A percentile compares a stretch with the other conserved stretches of the same genome.
Conservation (phyloP, 2,113 vertebrate genomes). For the Morone chrysops region DNA sequence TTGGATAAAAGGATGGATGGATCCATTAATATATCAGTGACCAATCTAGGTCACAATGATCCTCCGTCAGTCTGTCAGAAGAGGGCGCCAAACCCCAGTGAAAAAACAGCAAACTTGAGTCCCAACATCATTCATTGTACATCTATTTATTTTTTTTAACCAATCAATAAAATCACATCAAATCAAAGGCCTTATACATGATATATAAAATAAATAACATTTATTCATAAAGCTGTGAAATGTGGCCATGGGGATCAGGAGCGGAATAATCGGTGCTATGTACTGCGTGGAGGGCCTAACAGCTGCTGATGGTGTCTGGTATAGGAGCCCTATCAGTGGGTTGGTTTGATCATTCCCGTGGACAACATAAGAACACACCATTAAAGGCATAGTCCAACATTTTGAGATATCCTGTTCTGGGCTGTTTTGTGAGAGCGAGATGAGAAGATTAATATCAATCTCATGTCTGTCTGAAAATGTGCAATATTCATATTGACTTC, state of each 20-base stretch:
- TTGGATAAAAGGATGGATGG: not conserved
- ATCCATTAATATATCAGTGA: not conserved
- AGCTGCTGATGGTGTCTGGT: conserved; percentile 5
- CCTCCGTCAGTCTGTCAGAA: conserved; percentile 3
- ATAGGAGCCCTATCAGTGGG: conserved; percentile 1
- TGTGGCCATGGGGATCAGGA: conserved; percentile 41
- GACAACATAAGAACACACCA: conserved; percentile 7
- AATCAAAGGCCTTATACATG: conserved; percentile 59
- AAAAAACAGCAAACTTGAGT: conserved; percentile 1
- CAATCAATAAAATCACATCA: conserved; percentile 64
- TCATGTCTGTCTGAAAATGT: too few species aligned
- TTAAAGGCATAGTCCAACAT: conserved; percentile 14
- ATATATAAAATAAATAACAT: conserved; percentile 74
- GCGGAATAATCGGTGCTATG: conserved; percentile 16
- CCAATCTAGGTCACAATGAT: conserved; percentile 17
- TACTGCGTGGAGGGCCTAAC: not conserved
- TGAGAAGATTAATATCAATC: too few species aligned
- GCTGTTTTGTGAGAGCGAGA: too few species aligned
- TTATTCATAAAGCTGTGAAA: conserved; percentile 66
- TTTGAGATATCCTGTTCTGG: not conserved
- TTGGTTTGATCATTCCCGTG: conserved; percentile 19
- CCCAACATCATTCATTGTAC: conserved; percentile 42
- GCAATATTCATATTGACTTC: too few species aligned
- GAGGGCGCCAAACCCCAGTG: conserved; percentile 38
- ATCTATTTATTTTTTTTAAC: conserved; percentile 72